phyloP scores from a whole-genome alignment of 1,140 invertebrate genomes.

The Monomorium pharaonis region DNA sequence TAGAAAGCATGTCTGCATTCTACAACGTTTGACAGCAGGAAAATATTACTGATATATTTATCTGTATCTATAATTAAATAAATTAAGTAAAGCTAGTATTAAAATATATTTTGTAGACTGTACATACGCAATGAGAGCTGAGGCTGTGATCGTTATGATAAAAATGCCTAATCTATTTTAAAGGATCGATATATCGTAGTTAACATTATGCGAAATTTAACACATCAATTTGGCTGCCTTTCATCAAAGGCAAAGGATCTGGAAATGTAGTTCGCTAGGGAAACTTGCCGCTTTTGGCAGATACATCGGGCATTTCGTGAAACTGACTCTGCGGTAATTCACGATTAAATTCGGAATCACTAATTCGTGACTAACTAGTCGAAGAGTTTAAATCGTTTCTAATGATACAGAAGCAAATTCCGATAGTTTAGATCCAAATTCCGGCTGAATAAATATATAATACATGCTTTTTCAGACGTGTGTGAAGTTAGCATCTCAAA shows the following conservation, averaged over 20 bases:
- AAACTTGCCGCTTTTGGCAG: slow-evolving; percentile 20
- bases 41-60: not conserved
- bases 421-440: slow-evolving; percentile 21
- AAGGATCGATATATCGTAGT: not conserved
- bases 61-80: slow-evolving; percentile 3
- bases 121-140: not conserved
- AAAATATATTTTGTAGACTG: not conserved
- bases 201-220: slow-evolving; percentile 21
- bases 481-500: no score
- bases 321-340: slow-evolving; percentile 56
- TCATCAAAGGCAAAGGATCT: slow-evolving; percentile 42
- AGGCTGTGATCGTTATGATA: no score
- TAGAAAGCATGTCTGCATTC: no score
- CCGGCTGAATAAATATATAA: no score
- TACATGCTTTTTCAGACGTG: no score
- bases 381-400: slow-evolving; percentile 48
- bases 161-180: not conserved
- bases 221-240: slow-evolving; percentile 35
- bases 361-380: slow-evolving; percentile 54
- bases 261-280: not conserved
- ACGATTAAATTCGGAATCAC: slow-evolving; percentile 62
- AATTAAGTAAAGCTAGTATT: not conserved
- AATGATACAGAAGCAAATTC: slow-evolving; percentile 48
- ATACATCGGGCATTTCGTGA: slow-evolving; percentile 18
- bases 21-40: no score